Conservation (phyloP, 2,888 invertebrate species). For the Drosophila siamana region DNA sequence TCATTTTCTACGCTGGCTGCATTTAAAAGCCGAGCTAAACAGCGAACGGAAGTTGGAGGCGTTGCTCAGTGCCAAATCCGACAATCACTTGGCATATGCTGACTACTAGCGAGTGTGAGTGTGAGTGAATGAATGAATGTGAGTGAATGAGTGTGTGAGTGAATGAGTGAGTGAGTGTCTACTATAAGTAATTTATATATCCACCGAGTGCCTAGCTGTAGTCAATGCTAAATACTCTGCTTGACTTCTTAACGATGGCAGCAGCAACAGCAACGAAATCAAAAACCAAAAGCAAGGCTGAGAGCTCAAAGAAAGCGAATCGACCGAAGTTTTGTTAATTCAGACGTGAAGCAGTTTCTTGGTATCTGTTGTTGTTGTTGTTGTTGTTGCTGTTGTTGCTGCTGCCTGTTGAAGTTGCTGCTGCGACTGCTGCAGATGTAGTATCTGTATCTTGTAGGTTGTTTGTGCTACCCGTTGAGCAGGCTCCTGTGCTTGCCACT, state of each 20-base stretch:
- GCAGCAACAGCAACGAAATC: conserved; percentile 6
- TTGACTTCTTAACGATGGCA: conserved; percentile 40
- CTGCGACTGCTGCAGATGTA: too few species aligned
- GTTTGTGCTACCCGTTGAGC: conserved; percentile 35
- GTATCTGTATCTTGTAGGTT: conserved; percentile 17
- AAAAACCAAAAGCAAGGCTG: conserved; percentile 8
- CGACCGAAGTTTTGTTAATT: conserved; percentile 32
- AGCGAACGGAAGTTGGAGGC: conserved; percentile 83
- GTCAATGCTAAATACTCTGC: conserved; percentile 41
- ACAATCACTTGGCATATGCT: conserved; percentile 68
- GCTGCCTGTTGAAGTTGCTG: too few species aligned
- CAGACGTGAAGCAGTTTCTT: conserved; percentile 27
- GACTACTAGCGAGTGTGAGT: too few species aligned
- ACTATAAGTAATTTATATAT: conserved; percentile 38
- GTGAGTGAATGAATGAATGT: background rate
- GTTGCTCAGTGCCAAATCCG: conserved; percentile 76
- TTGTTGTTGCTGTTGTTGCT: too few species aligned
- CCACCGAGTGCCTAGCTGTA: conserved; percentile 24
- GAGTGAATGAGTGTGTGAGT: background rate
- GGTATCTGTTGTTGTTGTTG: conserved; percentile 1
- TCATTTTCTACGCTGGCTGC: conserved; percentile 27
- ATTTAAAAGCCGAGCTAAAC: conserved; percentile 55
- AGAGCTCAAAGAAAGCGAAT: conserved; percentile 40
- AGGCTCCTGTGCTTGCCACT: conserved; percentile 42
- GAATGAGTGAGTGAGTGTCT: conserved; percentile 8